phyloP scores from a whole-genome alignment of 1,140 invertebrate genomes.

The Drosophila arawakana region DNA sequence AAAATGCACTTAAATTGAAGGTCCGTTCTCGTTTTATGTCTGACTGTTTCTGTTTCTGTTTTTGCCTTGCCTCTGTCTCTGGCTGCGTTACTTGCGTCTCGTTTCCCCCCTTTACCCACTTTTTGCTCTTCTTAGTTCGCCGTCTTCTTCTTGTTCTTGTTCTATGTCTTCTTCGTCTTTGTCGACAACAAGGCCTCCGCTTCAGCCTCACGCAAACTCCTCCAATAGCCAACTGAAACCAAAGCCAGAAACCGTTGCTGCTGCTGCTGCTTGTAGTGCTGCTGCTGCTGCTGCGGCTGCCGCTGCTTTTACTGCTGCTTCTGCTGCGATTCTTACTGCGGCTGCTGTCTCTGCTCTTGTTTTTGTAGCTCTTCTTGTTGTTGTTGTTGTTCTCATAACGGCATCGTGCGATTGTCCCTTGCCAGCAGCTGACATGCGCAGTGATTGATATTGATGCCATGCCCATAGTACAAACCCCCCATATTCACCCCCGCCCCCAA shows the following conservation, averaged over 20 bases:
- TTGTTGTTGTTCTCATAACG: conserved; percentile 42
- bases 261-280: conserved; percentile 15
- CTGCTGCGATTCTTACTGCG: conserved; percentile 28
- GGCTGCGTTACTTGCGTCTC: conserved; percentile 14
- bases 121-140: neutral
- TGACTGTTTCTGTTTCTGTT: conserved; percentile 15
- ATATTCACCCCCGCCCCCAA: neutral
- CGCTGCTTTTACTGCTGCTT: conserved; percentile 28
- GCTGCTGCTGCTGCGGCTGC: conserved; percentile 27
- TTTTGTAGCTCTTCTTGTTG: conserved; percentile 21
- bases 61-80: neutral
- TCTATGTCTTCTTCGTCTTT: conserved; percentile 10
- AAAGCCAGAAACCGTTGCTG: conserved; percentile 34
- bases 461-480: conserved; percentile 15
- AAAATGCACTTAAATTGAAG: conserved; percentile 10
- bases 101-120: neutral
- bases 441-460: conserved; percentile 54
- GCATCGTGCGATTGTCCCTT: conserved; percentile 46
- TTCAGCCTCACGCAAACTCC: conserved; percentile 67
- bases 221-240: conserved; percentile 62
- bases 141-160: neutral
- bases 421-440: conserved; percentile 57
- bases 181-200: conserved; percentile 20
- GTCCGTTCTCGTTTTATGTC: conserved; percentile 24
- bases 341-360: conserved; percentile 26